phyloP scores from a whole-genome alignment of 2,888 invertebrate genomes.

The Odiellus spinosus region DNA sequence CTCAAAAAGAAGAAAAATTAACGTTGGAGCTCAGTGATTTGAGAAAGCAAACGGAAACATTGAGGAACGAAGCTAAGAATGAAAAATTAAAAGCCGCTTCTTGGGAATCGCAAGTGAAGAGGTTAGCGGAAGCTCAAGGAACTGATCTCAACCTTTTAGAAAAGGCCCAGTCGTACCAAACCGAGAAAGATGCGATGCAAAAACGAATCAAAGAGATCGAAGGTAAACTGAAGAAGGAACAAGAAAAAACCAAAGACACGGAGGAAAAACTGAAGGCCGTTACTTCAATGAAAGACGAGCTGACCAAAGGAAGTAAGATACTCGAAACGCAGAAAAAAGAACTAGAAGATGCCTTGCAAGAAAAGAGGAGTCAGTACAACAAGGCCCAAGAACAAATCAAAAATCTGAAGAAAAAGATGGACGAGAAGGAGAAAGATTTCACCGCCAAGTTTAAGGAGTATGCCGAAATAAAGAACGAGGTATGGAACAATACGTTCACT shows the following conservation, averaged over 20 bases:
- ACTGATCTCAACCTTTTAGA: conserved; percentile 6
- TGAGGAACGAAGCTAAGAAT: conserved; percentile 19
- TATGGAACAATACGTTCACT: too few relatives aligned
- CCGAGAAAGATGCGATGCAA: conserved; percentile 45
- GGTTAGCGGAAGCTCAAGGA: conserved; percentile 9
- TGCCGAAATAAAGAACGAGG: neutral
- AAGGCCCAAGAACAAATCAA: conserved; percentile 49
- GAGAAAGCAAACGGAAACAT: conserved; percentile 14
- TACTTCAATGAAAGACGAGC: conserved; percentile 13
- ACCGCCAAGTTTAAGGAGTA: neutral
- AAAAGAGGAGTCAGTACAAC: conserved; percentile 49
- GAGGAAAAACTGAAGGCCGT: conserved; percentile 14
- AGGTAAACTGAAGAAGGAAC: conserved; percentile 33
- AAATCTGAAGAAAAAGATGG: conserved; percentile 40
- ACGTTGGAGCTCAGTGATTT: conserved; percentile 27
- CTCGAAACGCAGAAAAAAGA: conserved; percentile 11
- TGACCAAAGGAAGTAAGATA: conserved; percentile 9
- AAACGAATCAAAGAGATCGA: conserved; percentile 31
- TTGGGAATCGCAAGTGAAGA: conserved; percentile 13
- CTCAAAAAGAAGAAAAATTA: conserved; percentile 11
- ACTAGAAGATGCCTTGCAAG: conserved; percentile 38
- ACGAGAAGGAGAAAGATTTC: conserved; percentile 27
- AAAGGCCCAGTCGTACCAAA: conserved; percentile 40
- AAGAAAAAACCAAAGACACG: conserved; percentile 37
- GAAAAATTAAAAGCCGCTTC: conserved; percentile 24